Conservation (phyloP, 2,888 invertebrate species). For the Megamerina dolium region DNA sequence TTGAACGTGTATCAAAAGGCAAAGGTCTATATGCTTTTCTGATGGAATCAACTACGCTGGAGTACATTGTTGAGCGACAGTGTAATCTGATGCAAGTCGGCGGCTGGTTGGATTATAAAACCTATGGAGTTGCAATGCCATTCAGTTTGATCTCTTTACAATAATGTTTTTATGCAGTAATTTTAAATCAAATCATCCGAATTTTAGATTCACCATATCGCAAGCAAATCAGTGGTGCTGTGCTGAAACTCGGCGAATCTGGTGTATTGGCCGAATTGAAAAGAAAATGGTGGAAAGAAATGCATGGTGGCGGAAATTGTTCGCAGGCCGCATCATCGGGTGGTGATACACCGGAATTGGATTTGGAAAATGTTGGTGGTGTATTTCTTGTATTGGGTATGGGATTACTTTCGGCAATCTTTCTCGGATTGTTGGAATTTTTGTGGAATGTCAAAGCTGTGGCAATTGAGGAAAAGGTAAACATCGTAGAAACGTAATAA, state of each 20-base stretch:
- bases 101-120: slow-evolving; percentile 78
- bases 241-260: slow-evolving; percentile 84
- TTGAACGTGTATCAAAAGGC: slow-evolving; percentile 72
- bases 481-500: background rate
- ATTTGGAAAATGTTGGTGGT: slow-evolving; percentile 72
- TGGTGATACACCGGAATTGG: slow-evolving; percentile 43
- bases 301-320: slow-evolving; percentile 50
- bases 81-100: slow-evolving; percentile 83
- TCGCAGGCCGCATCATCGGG: slow-evolving; percentile 26
- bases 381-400: slow-evolving; percentile 78
- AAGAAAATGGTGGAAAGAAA: slow-evolving; percentile 86
- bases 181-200: background rate
- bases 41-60: slow-evolving; percentile 93
- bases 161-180: background rate
- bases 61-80: slow-evolving; percentile 81
- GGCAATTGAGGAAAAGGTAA: slow-evolving; percentile 70
- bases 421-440: slow-evolving; percentile 78
- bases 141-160: slow-evolving; percentile 62
- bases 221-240: slow-evolving; percentile 77
- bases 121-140: slow-evolving; percentile 90
- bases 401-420: slow-evolving; percentile 65
- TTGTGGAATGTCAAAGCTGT: slow-evolving; percentile 75
- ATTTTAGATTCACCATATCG: slow-evolving; percentile 67
- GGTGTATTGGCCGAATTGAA: slow-evolving; percentile 75
- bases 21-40: slow-evolving; percentile 85